A percentile compares a stretch with the other conserved stretches of the same genome.
Evolutionary conservation across 2,113 vertebrate species (phyloP).

Genomic region (Pogona vitticeps): DNA sequence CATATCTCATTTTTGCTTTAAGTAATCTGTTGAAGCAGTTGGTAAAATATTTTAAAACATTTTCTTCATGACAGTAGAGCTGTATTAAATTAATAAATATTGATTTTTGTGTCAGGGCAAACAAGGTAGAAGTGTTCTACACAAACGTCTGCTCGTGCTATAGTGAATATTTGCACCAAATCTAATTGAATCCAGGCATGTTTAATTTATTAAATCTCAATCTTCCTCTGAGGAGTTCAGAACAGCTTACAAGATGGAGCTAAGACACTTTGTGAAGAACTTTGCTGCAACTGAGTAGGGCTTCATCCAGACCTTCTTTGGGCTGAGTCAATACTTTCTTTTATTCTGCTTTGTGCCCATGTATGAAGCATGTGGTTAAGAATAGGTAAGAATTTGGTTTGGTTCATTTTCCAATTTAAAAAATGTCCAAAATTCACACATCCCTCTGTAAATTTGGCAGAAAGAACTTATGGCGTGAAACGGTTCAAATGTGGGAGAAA

Average conservation of each 20-base stretch:
- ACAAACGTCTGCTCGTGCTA: not conserved
- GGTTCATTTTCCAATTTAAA: too few relatives aligned
- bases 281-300: not conserved
- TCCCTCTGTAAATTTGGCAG: too few relatives aligned
- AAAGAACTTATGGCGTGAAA: not conserved
- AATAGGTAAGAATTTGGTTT: too few relatives aligned
- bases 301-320: too few relatives aligned
- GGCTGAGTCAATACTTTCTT: too few relatives aligned
- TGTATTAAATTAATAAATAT: constrained; percentile 15
- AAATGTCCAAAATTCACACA: too few relatives aligned
- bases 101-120: constrained; percentile 2
- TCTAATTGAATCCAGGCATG: not conserved
- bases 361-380: too few relatives aligned
- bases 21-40: constrained; percentile 48
- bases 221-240: not conserved
- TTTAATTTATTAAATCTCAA: not conserved
- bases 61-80: constrained; percentile 30
- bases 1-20: constrained; percentile 34
- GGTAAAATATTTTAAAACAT: constrained; percentile 42
- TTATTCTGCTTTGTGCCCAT: too few relatives aligned
- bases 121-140: not conserved
- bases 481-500: too few relatives aligned
- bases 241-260: not conserved
- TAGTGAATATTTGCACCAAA: not conserved
- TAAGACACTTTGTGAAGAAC: not conserved